A percentile compares a stretch with the other conserved stretches of the same genome.
phyloP scores from a whole-genome alignment of 2,797 vertebrate species.

The Enteromius thamalakanensis region DNA sequence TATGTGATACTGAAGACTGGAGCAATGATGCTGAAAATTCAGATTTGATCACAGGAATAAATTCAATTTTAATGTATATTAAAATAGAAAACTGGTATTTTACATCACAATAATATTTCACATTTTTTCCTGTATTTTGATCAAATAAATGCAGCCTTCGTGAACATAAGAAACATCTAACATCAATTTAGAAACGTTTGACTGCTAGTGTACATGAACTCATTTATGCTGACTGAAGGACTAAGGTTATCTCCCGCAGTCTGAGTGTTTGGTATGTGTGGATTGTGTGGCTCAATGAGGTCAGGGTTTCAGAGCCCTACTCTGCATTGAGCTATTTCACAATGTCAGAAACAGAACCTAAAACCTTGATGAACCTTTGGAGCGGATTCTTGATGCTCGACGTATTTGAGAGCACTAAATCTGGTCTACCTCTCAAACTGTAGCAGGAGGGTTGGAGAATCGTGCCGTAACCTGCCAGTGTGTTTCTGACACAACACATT shows the following conservation, averaged over 20 bases:
- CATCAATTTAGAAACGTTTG: too few species aligned
- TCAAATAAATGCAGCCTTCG: too few species aligned
- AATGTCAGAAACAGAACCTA: background rate
- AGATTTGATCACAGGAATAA: too few species aligned
- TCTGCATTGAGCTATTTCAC: background rate
- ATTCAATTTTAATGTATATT: too few species aligned
- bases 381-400: background rate
- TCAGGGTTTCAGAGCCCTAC: slow-evolving; percentile 4
- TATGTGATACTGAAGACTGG: too few species aligned
- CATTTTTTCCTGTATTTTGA: too few species aligned
- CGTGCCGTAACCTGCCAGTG: background rate
- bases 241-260: background rate
- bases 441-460: background rate
- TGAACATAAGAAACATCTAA: too few species aligned
- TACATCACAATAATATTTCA: too few species aligned
- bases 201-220: background rate
- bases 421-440: background rate
- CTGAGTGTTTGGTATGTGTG: background rate
- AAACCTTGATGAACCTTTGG: background rate
- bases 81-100: too few species aligned
- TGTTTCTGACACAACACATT: background rate
- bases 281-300: slow-evolving; percentile 5
- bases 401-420: background rate
- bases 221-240: background rate
- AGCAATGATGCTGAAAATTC: too few species aligned